These are phyloP conservation scores for Heteractis magnifica DNA, from an alignment of 92 coral and sea anemone genomes.

Conservation along the genomic window DNA sequence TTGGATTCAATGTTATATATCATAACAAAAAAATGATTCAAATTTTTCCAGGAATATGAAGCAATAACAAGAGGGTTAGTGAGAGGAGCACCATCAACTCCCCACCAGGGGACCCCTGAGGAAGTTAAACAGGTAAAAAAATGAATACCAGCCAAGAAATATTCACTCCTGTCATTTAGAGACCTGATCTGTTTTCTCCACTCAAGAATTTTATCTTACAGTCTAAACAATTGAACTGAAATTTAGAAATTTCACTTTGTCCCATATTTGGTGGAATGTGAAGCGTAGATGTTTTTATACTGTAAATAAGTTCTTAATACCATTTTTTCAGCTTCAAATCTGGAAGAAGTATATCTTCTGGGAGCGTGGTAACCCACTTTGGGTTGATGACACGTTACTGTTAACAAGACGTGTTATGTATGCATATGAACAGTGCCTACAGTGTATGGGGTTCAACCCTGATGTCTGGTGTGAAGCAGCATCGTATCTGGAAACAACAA, in stretches of 20 bases:
- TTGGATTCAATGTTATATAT: no score
- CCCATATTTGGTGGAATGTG: not conserved
- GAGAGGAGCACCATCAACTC: conserved; percentile 91
- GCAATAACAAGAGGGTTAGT: conserved; percentile 82
- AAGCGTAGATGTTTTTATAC: not conserved
- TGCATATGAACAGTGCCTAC: conserved; percentile 94
- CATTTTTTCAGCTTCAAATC: conserved; percentile 72
- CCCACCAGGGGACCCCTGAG: conserved; percentile 91
- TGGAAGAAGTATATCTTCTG: conserved; percentile 95
- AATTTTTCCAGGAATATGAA: conserved; percentile 78
- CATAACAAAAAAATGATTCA: no score
- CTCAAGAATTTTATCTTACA: no score
- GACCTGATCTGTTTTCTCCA: no score
- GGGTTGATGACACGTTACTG: conserved; percentile 80
- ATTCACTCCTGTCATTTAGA: no score
- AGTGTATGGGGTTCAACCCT: conserved; percentile 89
- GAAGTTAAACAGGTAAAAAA: conserved; percentile 79
- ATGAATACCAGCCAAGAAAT: not conserved
- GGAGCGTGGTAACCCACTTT: conserved; percentile 92
- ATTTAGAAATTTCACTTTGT: not conserved
- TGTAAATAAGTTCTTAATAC: not conserved
- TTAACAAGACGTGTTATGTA: conserved; percentile 90
- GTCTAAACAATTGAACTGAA: no score
- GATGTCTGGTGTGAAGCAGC: conserved; percentile 97
- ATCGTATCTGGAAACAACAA: conserved; percentile 76